Conservation (phyloP, 30 jellyfish, hydroid and myxozoan genomes). For the Rhopilema esculentum region DNA sequence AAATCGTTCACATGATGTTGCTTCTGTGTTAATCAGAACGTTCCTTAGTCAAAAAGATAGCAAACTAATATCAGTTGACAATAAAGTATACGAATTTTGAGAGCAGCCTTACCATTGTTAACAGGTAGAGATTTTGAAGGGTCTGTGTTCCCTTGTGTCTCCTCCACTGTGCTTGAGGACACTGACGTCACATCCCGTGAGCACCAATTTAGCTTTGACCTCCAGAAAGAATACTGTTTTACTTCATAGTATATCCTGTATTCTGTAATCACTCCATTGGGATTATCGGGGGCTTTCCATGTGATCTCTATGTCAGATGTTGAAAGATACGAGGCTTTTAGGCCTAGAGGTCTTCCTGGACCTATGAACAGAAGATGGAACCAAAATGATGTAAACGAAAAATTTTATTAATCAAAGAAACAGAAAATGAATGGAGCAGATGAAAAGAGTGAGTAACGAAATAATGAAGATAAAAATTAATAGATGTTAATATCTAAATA, state of each 20-base stretch:
- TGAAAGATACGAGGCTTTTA: constrained; percentile 84
- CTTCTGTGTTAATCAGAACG: no score
- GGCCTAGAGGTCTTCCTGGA: constrained; percentile 91
- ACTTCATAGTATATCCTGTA: constrained; percentile 63
- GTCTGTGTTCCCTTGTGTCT: background rate
- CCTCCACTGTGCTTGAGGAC: background rate
- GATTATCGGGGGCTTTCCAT: constrained; percentile 95
- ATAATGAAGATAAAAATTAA: background rate
- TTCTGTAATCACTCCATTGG: constrained; percentile 80
- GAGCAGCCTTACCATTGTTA: constrained; percentile 6
- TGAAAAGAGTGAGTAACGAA: no score
- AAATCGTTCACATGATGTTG: no score
- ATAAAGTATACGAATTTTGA: no score
- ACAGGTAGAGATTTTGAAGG: background rate
- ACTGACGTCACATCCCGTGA: constrained; percentile 69
- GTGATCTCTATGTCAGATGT: constrained; percentile 48
- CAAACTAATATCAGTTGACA: no score
- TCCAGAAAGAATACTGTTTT: constrained; percentile 83
- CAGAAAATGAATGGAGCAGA: no score
- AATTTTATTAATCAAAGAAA: no score
- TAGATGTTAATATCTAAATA: background rate
- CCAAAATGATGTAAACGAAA: background rate
- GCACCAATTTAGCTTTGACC: constrained; percentile 90
- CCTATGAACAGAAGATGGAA: constrained; percentile 45
- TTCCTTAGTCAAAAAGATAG: no score